phyloP scores from a whole-genome alignment of 2,113 vertebrate genomes.

The Limanda limanda region DNA sequence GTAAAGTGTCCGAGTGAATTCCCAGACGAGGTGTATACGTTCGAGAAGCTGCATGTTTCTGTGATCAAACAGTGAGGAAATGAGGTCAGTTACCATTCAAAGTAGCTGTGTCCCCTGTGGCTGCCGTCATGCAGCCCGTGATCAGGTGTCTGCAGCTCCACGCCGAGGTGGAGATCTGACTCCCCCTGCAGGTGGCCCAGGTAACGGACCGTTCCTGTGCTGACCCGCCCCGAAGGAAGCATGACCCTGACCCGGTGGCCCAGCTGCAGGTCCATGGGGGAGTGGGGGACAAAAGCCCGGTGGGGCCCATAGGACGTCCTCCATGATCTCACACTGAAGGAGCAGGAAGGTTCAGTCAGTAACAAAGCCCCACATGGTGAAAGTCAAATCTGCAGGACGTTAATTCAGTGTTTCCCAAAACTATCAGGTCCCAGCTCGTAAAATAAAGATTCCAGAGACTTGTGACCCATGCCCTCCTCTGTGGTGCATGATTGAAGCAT shows the following conservation, averaged over 20 bases:
- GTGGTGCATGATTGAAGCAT: no score
- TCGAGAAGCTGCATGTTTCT: neutral
- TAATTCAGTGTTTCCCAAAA: no score
- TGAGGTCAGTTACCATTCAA: conserved; percentile 78
- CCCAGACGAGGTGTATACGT: no score
- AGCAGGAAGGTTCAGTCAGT: neutral
- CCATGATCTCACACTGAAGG: conserved; percentile 63
- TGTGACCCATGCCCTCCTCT: no score
- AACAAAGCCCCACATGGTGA: neutral
- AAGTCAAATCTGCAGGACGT: no score
- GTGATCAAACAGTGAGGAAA: conserved; percentile 1
- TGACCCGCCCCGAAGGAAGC: conserved; percentile 80
- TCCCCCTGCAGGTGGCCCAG: conserved; percentile 79
- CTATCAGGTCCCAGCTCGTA: no score
- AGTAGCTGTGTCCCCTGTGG: conserved; percentile 75
- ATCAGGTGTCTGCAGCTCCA: conserved; percentile 81
- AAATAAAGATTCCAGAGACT: no score
- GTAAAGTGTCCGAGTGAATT: no score
- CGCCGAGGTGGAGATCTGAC: conserved; percentile 77
- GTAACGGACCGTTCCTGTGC: conserved; percentile 78
- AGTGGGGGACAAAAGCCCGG: conserved; percentile 82
- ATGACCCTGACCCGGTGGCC: conserved; percentile 82
- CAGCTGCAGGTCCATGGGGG: conserved; percentile 80
- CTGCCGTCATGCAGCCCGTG: conserved; percentile 63
- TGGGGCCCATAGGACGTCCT: conserved; percentile 48